Percentiles rank a stretch among this genome's conserved stretches.
These are phyloP conservation scores for Philopotamus ludificatus DNA, from an alignment of 1,140 invertebrate species.

Conservation along the genomic window DNA sequence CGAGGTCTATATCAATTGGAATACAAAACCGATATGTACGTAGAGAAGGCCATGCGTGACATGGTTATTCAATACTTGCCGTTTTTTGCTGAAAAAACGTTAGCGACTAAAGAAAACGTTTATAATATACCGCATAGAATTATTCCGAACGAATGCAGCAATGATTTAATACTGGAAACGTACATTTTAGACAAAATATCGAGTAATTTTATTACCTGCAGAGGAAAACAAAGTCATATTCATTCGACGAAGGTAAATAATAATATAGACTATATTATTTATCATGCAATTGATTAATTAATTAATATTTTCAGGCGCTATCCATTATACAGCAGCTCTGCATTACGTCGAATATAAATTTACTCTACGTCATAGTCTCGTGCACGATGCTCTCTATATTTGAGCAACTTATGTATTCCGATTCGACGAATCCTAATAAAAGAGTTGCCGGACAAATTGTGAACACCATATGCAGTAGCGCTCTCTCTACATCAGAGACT, in stretches of 20 bases:
- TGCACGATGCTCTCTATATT: slow-evolving; percentile 29
- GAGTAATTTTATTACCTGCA: slow-evolving; percentile 32
- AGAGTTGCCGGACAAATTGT: slow-evolving; percentile 33
- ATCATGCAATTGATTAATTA: background rate
- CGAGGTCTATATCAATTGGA: slow-evolving; percentile 34
- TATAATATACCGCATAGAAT: slow-evolving; percentile 32
- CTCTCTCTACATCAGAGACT: too few species aligned
- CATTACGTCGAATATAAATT: slow-evolving; percentile 20
- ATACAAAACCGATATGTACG: slow-evolving; percentile 38
- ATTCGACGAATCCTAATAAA: slow-evolving; percentile 33
- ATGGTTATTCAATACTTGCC: slow-evolving; percentile 39
- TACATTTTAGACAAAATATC: slow-evolving; percentile 40
- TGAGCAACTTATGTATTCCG: slow-evolving; percentile 39
- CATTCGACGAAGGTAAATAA: slow-evolving; percentile 34
- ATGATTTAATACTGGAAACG: slow-evolving; percentile 34
- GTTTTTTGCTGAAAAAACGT: slow-evolving; percentile 34
- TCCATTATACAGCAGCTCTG: slow-evolving; percentile 28
- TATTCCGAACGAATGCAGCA: slow-evolving; percentile 28
- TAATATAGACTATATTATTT: background rate
- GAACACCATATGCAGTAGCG: slow-evolving; percentile 25
- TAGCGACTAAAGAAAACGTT: slow-evolving; percentile 26
- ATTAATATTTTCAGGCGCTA: slow-evolving; percentile 26
- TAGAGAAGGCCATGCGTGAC: slow-evolving; percentile 38
- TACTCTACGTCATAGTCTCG: slow-evolving; percentile 24
- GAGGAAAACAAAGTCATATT: slow-evolving; percentile 36